A percentile compares a stretch with the other conserved stretches of the same genome.
phyloP scores from a whole-genome alignment of 53 echinoderm and acorn worm species.

The Mesocentrotus franciscanus region DNA sequence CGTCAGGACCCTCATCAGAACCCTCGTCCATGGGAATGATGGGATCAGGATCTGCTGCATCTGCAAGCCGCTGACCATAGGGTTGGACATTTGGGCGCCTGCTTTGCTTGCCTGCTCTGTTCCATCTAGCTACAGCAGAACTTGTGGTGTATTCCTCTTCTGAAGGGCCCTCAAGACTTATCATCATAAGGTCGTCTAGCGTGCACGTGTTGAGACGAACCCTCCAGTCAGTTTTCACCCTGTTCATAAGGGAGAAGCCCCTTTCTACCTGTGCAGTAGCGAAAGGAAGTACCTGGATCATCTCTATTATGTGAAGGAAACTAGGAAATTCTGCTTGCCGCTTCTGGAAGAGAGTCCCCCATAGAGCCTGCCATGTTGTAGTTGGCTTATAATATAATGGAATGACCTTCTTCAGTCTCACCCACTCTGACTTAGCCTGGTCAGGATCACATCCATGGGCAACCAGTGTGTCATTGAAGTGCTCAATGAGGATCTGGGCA shows the following conservation, averaged over 20 bases:
- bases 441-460: constrained; percentile 47
- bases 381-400: not conserved
- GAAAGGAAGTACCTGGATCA: constrained; percentile 35
- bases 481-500: constrained; percentile 33
- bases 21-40: too few species aligned
- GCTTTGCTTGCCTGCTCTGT: too few species aligned
- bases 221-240: constrained; percentile 46
- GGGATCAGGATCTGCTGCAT: too few species aligned
- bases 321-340: not conserved
- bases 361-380: too few species aligned
- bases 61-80: too few species aligned
- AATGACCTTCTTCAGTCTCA: constrained; percentile 52
- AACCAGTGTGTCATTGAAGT: constrained; percentile 5
- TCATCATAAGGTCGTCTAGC: constrained; percentile 15
- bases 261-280: constrained; percentile 59
- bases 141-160: too few species aligned
- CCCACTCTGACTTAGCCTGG: constrained; percentile 33
- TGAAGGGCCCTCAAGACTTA: constrained; percentile 12
- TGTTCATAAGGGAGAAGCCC: constrained; percentile 46
- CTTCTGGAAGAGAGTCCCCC: not conserved
- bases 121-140: too few species aligned
- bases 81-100: too few species aligned
- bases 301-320: constrained; percentile 31
- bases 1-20: too few species aligned
- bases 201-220: constrained; percentile 23